A percentile compares a stretch with the other conserved stretches of the same genome.
These are phyloP conservation scores for Lomographa bimaculata DNA, from an alignment of 2,888 invertebrate species.

Conservation along the genomic window DNA sequence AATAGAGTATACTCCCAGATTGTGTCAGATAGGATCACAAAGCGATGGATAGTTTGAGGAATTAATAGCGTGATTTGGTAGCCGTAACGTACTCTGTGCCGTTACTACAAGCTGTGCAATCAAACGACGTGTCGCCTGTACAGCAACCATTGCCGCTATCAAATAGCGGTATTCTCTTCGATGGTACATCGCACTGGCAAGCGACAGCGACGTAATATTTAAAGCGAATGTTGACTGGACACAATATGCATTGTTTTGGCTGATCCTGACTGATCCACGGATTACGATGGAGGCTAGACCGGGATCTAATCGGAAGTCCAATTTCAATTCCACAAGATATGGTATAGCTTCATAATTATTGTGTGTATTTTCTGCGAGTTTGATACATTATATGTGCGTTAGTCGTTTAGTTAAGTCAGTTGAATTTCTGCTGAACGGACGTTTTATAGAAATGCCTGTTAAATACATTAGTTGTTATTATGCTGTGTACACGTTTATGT, in stretches of 20 bases:
- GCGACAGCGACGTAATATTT: constrained; percentile 8
- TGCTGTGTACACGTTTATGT: no score
- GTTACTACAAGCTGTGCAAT: constrained; percentile 11
- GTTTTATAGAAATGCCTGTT: no score
- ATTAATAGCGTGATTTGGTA: constrained; percentile 16
- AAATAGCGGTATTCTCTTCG: constrained; percentile 9
- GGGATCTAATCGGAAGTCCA: constrained; percentile 1
- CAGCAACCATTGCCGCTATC: constrained; percentile 18
- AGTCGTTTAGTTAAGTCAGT: no score
- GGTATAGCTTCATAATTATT: no score
- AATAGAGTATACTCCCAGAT: constrained; percentile 8
- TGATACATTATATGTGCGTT: no score
- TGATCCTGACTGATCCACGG: constrained; percentile 1
- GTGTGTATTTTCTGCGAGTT: no score
- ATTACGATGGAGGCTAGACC: constrained; percentile 1
- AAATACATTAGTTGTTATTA: no score
- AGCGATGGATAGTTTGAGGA: constrained; percentile 15
- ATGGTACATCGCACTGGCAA: constrained; percentile 10
- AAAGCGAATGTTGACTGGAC: not conserved
- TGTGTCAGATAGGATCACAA: constrained; percentile 4
- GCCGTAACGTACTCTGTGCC: constrained; percentile 1
- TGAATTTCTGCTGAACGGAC: no score
- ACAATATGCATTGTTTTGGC: constrained; percentile 1
- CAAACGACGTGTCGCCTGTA: constrained; percentile 5
- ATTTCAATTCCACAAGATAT: constrained; percentile 6